Evolutionary conservation across 2,888 invertebrate genomes (phyloP), one percentile per base, ranked within the genome.

Genomic region (Baccha elongata): DNA sequence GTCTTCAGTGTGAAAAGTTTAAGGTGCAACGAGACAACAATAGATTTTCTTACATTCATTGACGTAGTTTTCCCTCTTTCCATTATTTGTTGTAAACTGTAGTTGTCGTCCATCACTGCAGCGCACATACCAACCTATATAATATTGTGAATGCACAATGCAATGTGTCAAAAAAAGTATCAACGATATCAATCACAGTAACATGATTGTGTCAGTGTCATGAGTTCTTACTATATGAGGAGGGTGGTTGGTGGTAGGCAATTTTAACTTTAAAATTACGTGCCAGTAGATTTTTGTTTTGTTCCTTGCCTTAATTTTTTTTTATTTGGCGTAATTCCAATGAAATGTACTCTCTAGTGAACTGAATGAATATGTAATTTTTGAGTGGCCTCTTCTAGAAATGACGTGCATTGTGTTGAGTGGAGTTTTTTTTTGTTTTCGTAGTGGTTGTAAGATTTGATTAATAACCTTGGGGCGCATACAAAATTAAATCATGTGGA

Each of bases 171-270:
- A 72, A 60, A 83, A 72, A 83, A 67, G 55, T 78, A 83, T 83
- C 83, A 62, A 35, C 68, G 15, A 62, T 78, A 83, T 83, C 83
- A 83, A 83, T 83, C 83, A 83, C 72, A 83, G 78, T 83, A 78
- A 83, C 78, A 83, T 68, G 83, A 83, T 83, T 83, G 78, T 78
- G 78, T 83, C 83, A 83, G 78, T 78, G 83, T 78, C 83, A 83
- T 68, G 74, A 80, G 80, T 23, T 60, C 37, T 53, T 17, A 55
- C 37, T 55, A 6, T 50, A 6, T 50, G 69, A 15, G 42, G 42
- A 42, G n/a, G 48, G n/a, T 37, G 26, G 26, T 60, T 8, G 64
- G 52, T 6, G 26, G 26, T 26, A 26, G 79, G 75, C 42, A 29
- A 42, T 78, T 76, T 69, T 58, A 32, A 75, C 80, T 75, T 64